Evolutionary conservation across 2,888 invertebrate genomes (phyloP).

Genomic region (Bellardia pandia): DNA sequence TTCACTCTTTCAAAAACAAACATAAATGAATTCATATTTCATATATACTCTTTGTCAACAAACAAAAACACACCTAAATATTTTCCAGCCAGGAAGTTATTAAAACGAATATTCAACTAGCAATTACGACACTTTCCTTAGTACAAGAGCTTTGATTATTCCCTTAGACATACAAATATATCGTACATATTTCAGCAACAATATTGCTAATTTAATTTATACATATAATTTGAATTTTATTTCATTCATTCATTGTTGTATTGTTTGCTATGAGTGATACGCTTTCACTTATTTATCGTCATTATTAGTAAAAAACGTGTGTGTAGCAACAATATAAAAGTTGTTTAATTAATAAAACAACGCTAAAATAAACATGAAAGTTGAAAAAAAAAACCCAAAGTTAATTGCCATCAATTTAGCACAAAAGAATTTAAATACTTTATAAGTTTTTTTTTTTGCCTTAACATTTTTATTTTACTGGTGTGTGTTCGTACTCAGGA

Average conservation of each 20-base stretch:
- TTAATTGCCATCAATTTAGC: slow-evolving; percentile 29
- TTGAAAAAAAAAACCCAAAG: neutral
- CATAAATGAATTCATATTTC: neutral
- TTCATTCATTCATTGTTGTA: neutral
- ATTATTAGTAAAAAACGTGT: neutral
- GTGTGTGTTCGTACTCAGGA: neutral
- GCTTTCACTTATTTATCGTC: neutral
- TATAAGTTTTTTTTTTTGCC: neutral
- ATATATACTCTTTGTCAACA: neutral
- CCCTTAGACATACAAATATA: neutral
- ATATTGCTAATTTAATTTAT: neutral
- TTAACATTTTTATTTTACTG: neutral
- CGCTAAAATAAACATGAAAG: neutral
- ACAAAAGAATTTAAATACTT: slow-evolving; percentile 13
- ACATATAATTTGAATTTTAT: slow-evolving; percentile 18
- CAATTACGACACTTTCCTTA: slow-evolving; percentile 2
- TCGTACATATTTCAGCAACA: neutral
- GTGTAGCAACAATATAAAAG: neutral
- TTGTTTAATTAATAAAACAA: neutral
- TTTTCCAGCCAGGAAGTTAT: neutral
- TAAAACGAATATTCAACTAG: slow-evolving; percentile 1
- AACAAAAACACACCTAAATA: neutral
- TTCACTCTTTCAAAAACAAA: neutral
- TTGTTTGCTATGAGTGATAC: slow-evolving; percentile 7
- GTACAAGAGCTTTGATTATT: neutral